Conservation (phyloP, 2,888 invertebrate species). For the Acanthosepion esculentum region DNA sequence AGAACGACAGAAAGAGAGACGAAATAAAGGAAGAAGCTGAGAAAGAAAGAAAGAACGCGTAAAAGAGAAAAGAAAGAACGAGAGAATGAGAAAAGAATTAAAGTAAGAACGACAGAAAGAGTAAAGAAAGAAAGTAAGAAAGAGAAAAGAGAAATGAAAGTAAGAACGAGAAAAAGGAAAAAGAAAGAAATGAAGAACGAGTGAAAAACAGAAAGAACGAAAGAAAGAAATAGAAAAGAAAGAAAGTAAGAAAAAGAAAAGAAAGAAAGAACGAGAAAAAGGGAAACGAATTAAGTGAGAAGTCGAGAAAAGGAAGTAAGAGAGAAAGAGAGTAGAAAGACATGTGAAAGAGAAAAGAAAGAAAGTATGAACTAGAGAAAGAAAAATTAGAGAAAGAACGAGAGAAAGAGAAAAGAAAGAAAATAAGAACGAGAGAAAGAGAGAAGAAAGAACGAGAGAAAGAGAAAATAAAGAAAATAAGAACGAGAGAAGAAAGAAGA, state of each 20-base stretch:
- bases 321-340: too few species aligned
- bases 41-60: too few species aligned
- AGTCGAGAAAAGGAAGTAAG: too few species aligned
- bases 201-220: neutral
- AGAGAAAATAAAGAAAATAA: neutral
- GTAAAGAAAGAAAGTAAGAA: neutral
- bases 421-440: neutral
- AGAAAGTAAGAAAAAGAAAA: neutral
- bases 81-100: too few species aligned
- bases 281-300: too few species aligned
- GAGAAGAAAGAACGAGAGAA: too few species aligned
- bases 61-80: too few species aligned
- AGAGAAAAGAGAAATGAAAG: too few species aligned
- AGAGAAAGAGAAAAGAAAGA: neutral
- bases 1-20: too few species aligned
- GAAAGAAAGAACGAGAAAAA: neutral
- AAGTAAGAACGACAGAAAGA: neutral
- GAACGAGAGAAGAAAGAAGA: neutral
- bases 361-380: fast-evolving
- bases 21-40: neutral
- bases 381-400: neutral
- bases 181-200: neutral
- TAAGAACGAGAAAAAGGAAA: too few species aligned
- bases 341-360: neutral
- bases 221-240: neutral